These are phyloP conservation scores for Blastomussa wellsi DNA, from an alignment of 92 coral and sea anemone genomes.

Conservation along the genomic window DNA sequence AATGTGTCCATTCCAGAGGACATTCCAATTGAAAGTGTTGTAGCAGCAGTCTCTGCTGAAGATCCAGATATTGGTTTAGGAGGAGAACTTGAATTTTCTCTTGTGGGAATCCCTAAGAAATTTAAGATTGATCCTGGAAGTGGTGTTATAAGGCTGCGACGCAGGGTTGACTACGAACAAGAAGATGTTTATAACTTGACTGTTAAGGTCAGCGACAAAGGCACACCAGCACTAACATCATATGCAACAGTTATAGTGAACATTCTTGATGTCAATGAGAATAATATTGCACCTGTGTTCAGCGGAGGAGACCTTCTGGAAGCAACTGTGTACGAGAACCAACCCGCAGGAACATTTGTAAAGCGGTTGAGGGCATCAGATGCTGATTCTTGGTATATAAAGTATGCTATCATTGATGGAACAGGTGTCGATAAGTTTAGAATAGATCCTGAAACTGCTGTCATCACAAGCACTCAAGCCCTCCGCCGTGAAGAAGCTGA, in stretches of 20 bases:
- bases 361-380: slow-evolving; percentile 54
- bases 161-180: slow-evolving; percentile 63
- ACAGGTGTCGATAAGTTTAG: slow-evolving; percentile 90
- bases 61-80: slow-evolving; percentile 88
- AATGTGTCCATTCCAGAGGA: slow-evolving; percentile 80
- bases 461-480: slow-evolving; percentile 64
- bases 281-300: slow-evolving; percentile 63
- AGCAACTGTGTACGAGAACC: slow-evolving; percentile 69
- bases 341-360: slow-evolving; percentile 64
- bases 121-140: slow-evolving; percentile 84
- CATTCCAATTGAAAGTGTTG: slow-evolving; percentile 66
- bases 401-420: slow-evolving; percentile 93
- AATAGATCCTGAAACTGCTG: slow-evolving; percentile 75
- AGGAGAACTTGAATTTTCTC: slow-evolving; percentile 60
- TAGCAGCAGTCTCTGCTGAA: slow-evolving; percentile 78
- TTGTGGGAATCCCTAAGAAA: slow-evolving; percentile 46
- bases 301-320: slow-evolving; percentile 61
- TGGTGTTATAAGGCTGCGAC: slow-evolving; percentile 80
- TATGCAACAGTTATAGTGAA: slow-evolving; percentile 61
- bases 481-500: slow-evolving; percentile 77
- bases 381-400: slow-evolving; percentile 68
- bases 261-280: slow-evolving; percentile 77
- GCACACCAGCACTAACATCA: slow-evolving; percentile 61
- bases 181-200: slow-evolving; percentile 73
- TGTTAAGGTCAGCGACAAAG: slow-evolving; percentile 78